phyloP scores from a whole-genome alignment of 2,797 vertebrate species.

The Mormyrus hasselquistii region DNA sequence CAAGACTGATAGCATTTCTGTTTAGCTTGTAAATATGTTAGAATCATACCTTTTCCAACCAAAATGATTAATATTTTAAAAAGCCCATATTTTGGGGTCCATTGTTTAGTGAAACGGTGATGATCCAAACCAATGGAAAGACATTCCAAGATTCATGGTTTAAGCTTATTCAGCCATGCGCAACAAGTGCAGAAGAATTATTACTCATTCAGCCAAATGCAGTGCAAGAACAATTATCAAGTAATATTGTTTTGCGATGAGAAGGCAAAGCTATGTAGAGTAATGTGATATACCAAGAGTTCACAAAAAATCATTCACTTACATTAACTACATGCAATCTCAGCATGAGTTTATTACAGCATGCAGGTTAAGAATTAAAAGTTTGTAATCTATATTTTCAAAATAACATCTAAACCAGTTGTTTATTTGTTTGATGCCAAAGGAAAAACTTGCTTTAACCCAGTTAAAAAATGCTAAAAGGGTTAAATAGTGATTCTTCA shows the following conservation, averaged over 20 bases:
- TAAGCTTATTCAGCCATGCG: background rate
- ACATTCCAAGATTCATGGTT: background rate
- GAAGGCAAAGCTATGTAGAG: background rate
- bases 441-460: background rate
- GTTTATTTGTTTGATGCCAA: background rate
- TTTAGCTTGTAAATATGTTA: background rate
- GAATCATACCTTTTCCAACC: background rate
- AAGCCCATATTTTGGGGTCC: background rate
- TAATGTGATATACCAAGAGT: background rate
- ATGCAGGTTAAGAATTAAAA: background rate
- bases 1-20: background rate
- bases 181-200: background rate
- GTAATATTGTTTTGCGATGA: background rate
- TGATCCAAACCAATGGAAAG: background rate
- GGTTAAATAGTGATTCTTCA: background rate
- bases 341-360: background rate
- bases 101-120: background rate
- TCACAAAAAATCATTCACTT: background rate
- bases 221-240: background rate
- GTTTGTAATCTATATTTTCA: background rate
- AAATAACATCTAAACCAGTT: background rate
- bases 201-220: background rate
- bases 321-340: background rate
- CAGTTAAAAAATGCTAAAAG: background rate
- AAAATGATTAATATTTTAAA: background rate